Evolutionary conservation across 2,797 vertebrate species (phyloP), one percentile per base, ranked within the genome.

Genomic region (Eulemur rubriventer): DNA sequence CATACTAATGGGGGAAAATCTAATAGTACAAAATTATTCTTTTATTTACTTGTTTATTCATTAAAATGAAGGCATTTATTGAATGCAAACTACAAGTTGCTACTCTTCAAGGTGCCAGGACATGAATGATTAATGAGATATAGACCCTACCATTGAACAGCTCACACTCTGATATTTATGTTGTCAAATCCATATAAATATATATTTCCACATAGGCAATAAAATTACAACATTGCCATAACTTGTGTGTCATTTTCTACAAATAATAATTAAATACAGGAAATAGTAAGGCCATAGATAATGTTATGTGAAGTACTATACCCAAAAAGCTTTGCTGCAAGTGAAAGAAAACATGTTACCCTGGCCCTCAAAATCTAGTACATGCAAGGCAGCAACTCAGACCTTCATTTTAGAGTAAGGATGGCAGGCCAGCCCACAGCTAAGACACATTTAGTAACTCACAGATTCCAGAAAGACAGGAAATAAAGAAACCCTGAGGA

Each of bases 11-110:
- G 18, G 22, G 75, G 20, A 57, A 75, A 63, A 57, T 35, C 57
- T 59, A 52, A 76, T 4, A 91, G 43, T 55, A 69, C 30, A 89
- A 75, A 82, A 26, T 83, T 55, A 69, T 90, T 90, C 38, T 75
- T 91, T 91, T 75, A 85, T 55, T 93, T 69, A 92, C 84, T 91
- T 79, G 79, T 63, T 69, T 48, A 94, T 55, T 95, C 73, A 93
- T 81, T 79, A 65, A 91, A 89, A 86, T 89, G 20, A 93, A 86
- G 72, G 57, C 14, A 86, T 91, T 93, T 81, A 69, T 59, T 59
- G 63, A 87, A 88, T 94, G 17, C 16, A 35, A 89, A 35, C 41
- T 84, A 55, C 46, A 48, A 89, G n/a, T 22, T 88, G 61, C 35
- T 82, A 41, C 10, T 93, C 41, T 89, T 89, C 38, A 85, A 83